phyloP scores from a whole-genome alignment of 2,888 invertebrate genomes.

The Sceliomorpha sp. region DNA sequence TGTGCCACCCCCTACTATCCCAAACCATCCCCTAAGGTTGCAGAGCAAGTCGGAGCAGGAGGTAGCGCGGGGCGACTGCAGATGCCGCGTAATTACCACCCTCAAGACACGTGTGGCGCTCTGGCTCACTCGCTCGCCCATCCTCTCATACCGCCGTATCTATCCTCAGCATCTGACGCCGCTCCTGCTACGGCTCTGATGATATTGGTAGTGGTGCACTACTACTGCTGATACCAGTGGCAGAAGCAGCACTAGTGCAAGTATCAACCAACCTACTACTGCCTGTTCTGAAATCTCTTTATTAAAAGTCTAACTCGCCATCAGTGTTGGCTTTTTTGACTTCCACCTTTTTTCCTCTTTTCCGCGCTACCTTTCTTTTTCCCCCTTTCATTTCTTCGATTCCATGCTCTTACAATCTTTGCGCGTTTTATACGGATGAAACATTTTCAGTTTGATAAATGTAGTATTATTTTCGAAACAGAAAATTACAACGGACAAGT shows the following conservation, averaged over 20 bases:
- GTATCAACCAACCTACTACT: conserved; percentile 38
- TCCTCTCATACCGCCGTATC: conserved; percentile 57
- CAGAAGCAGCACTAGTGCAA: conserved; percentile 30
- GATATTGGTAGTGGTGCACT: conserved; percentile 46
- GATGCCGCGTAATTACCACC: conserved; percentile 81
- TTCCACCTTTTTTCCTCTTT: conserved; percentile 19
- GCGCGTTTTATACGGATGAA: conserved; percentile 14
- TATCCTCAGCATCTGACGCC: conserved; percentile 58
- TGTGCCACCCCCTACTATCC: conserved; percentile 60
- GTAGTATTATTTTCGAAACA: background rate
- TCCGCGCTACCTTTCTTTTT: conserved; percentile 9
- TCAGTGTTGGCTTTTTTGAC: conserved; percentile 45
- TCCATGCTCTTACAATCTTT: conserved; percentile 10
- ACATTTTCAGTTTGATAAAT: conserved; percentile 11
- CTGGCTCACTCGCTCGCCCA: conserved; percentile 52
- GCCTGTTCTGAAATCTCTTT: conserved; percentile 70
- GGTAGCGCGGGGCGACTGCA: conserved; percentile 74
- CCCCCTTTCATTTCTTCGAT: conserved; percentile 5
- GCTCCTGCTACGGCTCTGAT: conserved; percentile 16
- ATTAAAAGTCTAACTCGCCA: conserved; percentile 77
- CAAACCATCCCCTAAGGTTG: conserved; percentile 72
- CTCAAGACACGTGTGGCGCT: conserved; percentile 79
- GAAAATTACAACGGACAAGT: too few relatives aligned
- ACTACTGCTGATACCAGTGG: conserved; percentile 48
- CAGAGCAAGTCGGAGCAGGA: conserved; percentile 71